A percentile compares a stretch with the other conserved stretches of the same genome.
Evolutionary conservation across 2,113 vertebrate genomes (phyloP).

Genomic region (Megaceryle torquata): DNA sequence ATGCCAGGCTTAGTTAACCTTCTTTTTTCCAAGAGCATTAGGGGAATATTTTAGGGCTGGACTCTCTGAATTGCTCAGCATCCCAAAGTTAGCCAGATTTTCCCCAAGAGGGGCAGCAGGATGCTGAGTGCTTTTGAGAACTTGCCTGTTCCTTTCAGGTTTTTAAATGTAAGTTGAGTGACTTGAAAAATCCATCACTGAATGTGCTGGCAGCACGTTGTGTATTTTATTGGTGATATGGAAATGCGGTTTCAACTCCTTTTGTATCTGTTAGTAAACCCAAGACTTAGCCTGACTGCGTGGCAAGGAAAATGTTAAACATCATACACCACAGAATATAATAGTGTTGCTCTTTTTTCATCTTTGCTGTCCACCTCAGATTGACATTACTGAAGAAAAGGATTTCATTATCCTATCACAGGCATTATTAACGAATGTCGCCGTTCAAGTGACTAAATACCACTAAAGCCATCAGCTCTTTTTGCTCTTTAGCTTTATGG

Average conservation of each 20-base stretch:
- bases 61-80: neutral
- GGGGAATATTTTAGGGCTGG: neutral
- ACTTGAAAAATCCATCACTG: neutral
- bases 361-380: neutral
- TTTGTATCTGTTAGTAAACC: slow-evolving; percentile 21
- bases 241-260: slow-evolving; percentile 13
- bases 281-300: neutral
- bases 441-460: neutral
- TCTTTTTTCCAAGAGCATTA: neutral
- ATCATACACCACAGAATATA: neutral
- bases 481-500: neutral
- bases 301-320: neutral
- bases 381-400: neutral
- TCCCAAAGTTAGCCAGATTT: neutral
- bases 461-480: neutral
- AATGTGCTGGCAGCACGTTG: neutral
- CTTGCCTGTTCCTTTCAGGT: neutral
- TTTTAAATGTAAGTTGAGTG: neutral
- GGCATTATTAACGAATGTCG: neutral
- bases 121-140: neutral
- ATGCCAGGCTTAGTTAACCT: neutral
- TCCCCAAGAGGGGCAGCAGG: neutral
- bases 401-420: slow-evolving; percentile 19
- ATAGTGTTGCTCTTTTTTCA: neutral
- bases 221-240: neutral